A percentile compares a stretch with the other conserved stretches of the same genome.
Conservation (phyloP, 2,113 vertebrate genomes). For the Pimephales promelas region DNA sequence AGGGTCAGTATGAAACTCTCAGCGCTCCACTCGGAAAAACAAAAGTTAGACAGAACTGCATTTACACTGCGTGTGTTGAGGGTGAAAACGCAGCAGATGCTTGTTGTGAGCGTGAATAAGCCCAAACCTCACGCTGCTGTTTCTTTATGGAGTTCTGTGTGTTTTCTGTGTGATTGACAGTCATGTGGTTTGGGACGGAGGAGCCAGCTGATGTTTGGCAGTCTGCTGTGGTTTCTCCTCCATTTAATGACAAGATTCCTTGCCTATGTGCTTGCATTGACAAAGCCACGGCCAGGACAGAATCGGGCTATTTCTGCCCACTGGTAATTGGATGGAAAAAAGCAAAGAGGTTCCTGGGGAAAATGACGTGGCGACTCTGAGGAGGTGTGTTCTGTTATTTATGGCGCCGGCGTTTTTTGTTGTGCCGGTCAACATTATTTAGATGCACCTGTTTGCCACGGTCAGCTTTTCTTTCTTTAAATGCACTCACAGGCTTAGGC, state of each 20-base stretch:
- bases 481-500: not conserved
- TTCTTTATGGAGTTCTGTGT: not conserved
- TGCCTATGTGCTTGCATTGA: slow-evolving; percentile 40
- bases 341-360: not conserved
- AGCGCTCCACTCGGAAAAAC: not conserved
- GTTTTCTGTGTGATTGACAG: slow-evolving; percentile 16
- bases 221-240: slow-evolving; percentile 34
- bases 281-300: slow-evolving; percentile 36
- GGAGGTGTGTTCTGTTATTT: slow-evolving; percentile 34
- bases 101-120: slow-evolving; percentile 1
- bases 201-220: slow-evolving; percentile 1
- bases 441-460: not conserved
- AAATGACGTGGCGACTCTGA: slow-evolving; percentile 43
- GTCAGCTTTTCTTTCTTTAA: slow-evolving; percentile 32
- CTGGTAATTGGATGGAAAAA: slow-evolving; percentile 48
- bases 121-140: not conserved
- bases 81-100: not conserved
- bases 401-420: slow-evolving; percentile 26
- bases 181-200: not conserved
- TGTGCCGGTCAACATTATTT: slow-evolving; percentile 35
- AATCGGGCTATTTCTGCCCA: slow-evolving; percentile 51
- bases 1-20: slow-evolving; percentile 15
- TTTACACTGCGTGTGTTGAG: not conserved
- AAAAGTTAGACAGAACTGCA: not conserved
- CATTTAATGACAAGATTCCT: slow-evolving; percentile 50